phyloP scores from a whole-genome alignment of 2,113 vertebrate genomes.

The Salvelinus alpinus region DNA sequence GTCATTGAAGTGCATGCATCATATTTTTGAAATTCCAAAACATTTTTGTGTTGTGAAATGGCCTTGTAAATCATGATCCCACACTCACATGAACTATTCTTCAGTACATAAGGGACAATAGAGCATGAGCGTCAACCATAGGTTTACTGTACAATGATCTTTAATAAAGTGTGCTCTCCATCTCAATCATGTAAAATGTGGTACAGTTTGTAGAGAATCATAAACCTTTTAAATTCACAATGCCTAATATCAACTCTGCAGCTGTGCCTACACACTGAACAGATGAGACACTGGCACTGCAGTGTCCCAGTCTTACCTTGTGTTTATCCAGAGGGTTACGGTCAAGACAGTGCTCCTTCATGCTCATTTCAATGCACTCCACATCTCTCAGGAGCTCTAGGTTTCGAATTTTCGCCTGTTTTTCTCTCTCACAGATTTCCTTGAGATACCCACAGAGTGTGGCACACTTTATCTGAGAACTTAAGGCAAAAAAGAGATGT shows the following conservation, averaged over 20 bases:
- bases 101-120: too few species aligned
- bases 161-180: not conserved
- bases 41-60: too few species aligned
- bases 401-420: slow-evolving; percentile 82
- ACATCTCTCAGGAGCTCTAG: slow-evolving; percentile 77
- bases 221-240: not conserved
- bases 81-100: too few species aligned
- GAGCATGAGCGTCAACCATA: too few species aligned
- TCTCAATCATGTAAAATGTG: too few species aligned
- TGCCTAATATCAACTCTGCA: not conserved
- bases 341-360: slow-evolving; percentile 67
- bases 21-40: too few species aligned
- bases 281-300: not conserved
- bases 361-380: slow-evolving; percentile 68
- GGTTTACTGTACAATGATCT: too few species aligned
- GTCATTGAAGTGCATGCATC: too few species aligned
- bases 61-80: too few species aligned
- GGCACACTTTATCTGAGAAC: slow-evolving; percentile 76
- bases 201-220: not conserved
- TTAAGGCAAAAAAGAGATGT: slow-evolving; percentile 63
- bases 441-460: slow-evolving; percentile 83
- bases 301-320: slow-evolving; percentile 77
- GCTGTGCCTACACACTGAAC: not conserved
- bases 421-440: slow-evolving; percentile 81
- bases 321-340: slow-evolving; percentile 73